These are phyloP conservation scores for Tryphoninae sp. DNA, from an alignment of 2,888 invertebrate genomes.

Conservation along the genomic window DNA sequence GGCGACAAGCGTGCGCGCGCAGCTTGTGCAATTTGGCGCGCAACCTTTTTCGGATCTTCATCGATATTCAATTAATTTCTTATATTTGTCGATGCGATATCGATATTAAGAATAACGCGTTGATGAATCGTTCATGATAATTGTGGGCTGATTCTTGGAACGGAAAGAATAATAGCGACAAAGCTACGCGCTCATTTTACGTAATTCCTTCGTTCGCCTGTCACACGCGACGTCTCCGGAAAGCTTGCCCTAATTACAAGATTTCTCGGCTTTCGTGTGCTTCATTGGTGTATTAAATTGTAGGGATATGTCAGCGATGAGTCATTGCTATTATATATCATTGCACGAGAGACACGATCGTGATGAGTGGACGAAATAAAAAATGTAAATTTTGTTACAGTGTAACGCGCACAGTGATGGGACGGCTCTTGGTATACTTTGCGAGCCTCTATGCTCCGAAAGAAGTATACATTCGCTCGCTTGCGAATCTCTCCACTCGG, in stretches of 20 bases:
- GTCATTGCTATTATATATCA: constrained; percentile 11
- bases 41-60: background rate
- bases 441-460: constrained; percentile 84
- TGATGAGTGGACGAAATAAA: background rate
- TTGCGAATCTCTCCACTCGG: constrained; percentile 85
- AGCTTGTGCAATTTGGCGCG: background rate
- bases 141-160: background rate
- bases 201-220: constrained; percentile 37
- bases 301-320: constrained; percentile 32
- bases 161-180: background rate
- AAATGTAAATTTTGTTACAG: constrained; percentile 80
- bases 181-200: constrained; percentile 5
- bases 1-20: background rate
- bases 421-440: constrained; percentile 85
- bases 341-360: constrained; percentile 15
- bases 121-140: background rate
- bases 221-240: constrained; percentile 49
- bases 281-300: constrained; percentile 40
- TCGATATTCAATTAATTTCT: background rate
- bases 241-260: constrained; percentile 35
- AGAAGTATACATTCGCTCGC: constrained; percentile 83
- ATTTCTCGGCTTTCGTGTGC: constrained; percentile 9
- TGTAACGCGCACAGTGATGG: constrained; percentile 83
- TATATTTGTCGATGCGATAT: background rate
- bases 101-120: background rate